phyloP scores from a whole-genome alignment of 1,140 invertebrate genomes.

The Anthonomus grandis region DNA sequence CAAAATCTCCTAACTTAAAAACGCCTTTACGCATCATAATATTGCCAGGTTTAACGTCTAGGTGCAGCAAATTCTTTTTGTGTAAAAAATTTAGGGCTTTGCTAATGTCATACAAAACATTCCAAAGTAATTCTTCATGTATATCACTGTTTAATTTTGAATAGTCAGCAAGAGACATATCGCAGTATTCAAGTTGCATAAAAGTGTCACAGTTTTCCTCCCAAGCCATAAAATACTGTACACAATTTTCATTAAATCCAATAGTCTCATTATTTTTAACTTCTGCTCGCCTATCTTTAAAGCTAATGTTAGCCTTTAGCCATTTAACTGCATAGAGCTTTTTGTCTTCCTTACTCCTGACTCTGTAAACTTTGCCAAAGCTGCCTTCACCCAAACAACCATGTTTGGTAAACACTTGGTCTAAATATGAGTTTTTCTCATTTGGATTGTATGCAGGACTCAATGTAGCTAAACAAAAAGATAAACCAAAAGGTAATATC shows the following conservation, averaged over 20 bases:
- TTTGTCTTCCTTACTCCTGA: conserved; percentile 62
- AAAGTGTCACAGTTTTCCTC: conserved; percentile 68
- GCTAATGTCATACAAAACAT: conserved; percentile 48
- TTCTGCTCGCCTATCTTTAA: conserved; percentile 62
- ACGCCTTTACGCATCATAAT: conserved; percentile 61
- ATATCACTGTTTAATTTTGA: conserved; percentile 48
- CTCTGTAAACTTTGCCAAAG: conserved; percentile 72
- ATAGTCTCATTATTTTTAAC: conserved; percentile 68
- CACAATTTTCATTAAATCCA: conserved; percentile 64
- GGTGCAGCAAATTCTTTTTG: conserved; percentile 59
- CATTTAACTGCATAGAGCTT: conserved; percentile 64
- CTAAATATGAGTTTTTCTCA: conserved; percentile 50
- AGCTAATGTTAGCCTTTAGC: conserved; percentile 60
- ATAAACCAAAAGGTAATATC: not conserved
- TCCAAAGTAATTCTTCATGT: conserved; percentile 48
- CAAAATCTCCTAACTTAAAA: conserved; percentile 75
- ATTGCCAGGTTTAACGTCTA: conserved; percentile 78
- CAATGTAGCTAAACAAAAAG: conserved; percentile 27
- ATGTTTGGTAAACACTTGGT: conserved; percentile 64
- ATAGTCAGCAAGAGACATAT: conserved; percentile 52
- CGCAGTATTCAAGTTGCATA: conserved; percentile 72
- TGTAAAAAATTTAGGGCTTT: conserved; percentile 37
- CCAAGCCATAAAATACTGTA: conserved; percentile 69
- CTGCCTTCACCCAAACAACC: conserved; percentile 67
- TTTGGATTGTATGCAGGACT: conserved; percentile 33